Base-by-base conservation (phyloP, 2,113 vertebrate genomes). In the Bufo gargarizans region DNA sequence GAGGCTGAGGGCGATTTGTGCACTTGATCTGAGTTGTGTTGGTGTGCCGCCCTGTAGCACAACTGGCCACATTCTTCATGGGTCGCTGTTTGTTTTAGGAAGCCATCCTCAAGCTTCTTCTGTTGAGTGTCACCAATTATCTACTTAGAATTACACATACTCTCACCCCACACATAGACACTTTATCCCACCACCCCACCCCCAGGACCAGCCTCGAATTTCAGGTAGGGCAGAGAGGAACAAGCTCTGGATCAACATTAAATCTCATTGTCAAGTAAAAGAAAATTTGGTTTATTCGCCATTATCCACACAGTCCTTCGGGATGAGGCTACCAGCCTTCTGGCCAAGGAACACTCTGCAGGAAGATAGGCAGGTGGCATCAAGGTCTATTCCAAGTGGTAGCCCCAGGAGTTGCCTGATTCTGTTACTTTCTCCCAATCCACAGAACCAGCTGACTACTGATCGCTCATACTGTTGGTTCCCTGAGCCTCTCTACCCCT, bases 31-130 rank as follows among this genome's bases (percentile, higher is more conserved):
- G 33, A 33, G 33, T 33, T 33, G 33, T 33, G 33, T 33, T 33
- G 33, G 33, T 33, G 33, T 33, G 5, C 19, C 61, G 0, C 22
- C 55, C 69, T 6, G 43, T 47, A 82, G 11, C 49, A 76, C 71
- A 76, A 85, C n/a, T 10, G 14, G 50, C 10, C 7, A 22, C 85
- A 78, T 86, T 86, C 85, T 65, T 33, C 45, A 50, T 50, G 56
- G 72, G 9, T 76, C 2, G 22, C 55, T 63, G 71, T 85, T 77
- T 61, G 20, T 47, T 63, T 77, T 61, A 17, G 22, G 43, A 5
- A n/a, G 56, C 33, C 53, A 61, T 85, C 61, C 53, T 58, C 12
- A 8, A 16, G 11, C n/a, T 13, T 19, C 56, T 45, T 81, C 55
- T 80, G 22, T 61, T 59, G 58, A 63, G 17, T 33, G 13, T 49